Percentiles rank a stretch among this genome's conserved stretches.
These are phyloP conservation scores for Alexandromys fortis DNA, from an alignment of 2,113 vertebrate genomes.

Conservation along the genomic window DNA sequence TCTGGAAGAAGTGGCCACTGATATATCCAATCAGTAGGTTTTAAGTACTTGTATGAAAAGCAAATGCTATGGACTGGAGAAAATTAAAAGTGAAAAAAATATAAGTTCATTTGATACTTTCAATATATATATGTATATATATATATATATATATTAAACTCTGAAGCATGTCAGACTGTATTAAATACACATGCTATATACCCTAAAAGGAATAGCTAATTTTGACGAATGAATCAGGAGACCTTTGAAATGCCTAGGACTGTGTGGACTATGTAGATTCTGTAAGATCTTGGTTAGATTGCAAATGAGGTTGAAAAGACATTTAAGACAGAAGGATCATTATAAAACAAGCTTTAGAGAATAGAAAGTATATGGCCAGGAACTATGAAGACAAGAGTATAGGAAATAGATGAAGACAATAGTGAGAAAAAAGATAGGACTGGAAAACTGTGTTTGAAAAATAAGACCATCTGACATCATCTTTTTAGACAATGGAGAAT, in stretches of 20 bases:
- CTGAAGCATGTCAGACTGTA: not conserved
- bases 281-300: not conserved
- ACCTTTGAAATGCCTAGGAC: not conserved
- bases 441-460: not conserved
- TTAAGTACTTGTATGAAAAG: constrained; percentile 17
- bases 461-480: not conserved
- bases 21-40: not conserved
- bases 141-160: not conserved
- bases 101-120: not conserved
- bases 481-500: not conserved
- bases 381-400: not conserved
- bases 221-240: constrained; percentile 12
- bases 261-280: not conserved
- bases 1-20: not conserved
- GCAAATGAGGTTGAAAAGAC: not conserved
- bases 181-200: not conserved
- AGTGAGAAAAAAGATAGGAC: not conserved
- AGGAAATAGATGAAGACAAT: not conserved
- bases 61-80: not conserved
- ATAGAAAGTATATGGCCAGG: not conserved
- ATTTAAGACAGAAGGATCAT: constrained; percentile 14
- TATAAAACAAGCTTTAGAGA: not conserved
- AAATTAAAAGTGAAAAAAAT: constrained; percentile 15
- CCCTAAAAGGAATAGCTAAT: not conserved
- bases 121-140: no score